These are phyloP conservation scores for Oreotrochilus melanogaster DNA, from an alignment of 2,113 vertebrate species.

Conservation along the genomic window DNA sequence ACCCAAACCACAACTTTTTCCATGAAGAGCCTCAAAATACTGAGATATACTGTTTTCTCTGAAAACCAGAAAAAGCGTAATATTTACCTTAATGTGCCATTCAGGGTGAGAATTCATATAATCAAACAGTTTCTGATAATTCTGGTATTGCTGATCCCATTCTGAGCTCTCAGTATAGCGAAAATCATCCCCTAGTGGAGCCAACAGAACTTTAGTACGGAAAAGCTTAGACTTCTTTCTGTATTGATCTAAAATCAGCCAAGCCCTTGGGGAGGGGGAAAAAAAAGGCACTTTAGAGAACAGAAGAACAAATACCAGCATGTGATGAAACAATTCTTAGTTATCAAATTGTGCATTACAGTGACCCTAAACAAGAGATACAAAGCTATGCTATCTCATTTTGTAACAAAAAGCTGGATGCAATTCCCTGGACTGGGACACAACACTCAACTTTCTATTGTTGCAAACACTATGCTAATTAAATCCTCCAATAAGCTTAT, in stretches of 20 bases:
- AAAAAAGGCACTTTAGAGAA: background rate
- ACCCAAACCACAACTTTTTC: background rate
- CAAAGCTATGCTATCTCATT: background rate
- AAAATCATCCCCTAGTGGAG: slow-evolving; percentile 92
- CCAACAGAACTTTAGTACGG: slow-evolving; percentile 87
- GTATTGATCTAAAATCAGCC: slow-evolving; percentile 91
- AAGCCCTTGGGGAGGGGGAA: slow-evolving; percentile 74
- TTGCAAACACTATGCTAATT: background rate
- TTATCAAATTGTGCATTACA: background rate
- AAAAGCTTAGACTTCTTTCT: slow-evolving; percentile 95
- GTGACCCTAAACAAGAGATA: background rate
- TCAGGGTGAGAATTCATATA: slow-evolving; percentile 89
- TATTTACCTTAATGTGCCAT: slow-evolving; percentile 88
- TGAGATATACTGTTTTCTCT: background rate
- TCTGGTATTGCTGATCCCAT: slow-evolving; percentile 91
- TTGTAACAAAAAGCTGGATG: background rate
- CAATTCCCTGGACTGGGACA: background rate
- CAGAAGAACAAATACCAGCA: background rate
- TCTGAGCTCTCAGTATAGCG: slow-evolving; percentile 87
- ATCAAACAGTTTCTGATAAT: slow-evolving; percentile 93
- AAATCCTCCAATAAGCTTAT: background rate
- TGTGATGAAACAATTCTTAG: background rate
- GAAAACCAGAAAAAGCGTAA: background rate
- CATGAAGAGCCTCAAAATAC: background rate
- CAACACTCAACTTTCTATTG: background rate